Evolutionary conservation across 2,113 vertebrate species (phyloP).

Genomic region (Hydropotes inermis): DNA sequence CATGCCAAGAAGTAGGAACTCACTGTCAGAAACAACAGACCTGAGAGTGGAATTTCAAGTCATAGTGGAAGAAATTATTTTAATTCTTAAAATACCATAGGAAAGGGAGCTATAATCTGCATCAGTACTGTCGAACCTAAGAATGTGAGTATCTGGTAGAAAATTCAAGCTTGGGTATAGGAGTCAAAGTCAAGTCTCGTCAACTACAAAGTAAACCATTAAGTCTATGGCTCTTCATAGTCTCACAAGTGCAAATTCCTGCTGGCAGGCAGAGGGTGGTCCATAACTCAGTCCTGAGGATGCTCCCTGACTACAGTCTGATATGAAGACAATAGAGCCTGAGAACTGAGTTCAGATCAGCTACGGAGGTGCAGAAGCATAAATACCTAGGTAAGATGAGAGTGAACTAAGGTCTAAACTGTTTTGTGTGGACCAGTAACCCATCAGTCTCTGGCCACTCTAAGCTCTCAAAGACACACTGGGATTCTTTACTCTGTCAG

Average conservation of each 20-base stretch:
- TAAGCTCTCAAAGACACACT: neutral
- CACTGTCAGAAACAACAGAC: neutral
- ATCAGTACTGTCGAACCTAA: neutral
- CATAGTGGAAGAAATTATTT: neutral
- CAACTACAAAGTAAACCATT: neutral
- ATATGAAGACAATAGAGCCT: neutral
- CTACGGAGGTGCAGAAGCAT: neutral
- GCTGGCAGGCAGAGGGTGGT: neutral
- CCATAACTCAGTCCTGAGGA: neutral
- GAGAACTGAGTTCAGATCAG: neutral
- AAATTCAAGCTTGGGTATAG: conserved; percentile 23
- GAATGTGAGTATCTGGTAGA: neutral
- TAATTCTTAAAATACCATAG: neutral
- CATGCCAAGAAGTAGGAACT: neutral
- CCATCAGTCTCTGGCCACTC: neutral
- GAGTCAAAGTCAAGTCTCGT: neutral
- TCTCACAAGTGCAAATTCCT: neutral
- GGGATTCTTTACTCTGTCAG: neutral
- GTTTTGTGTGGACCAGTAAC: neutral
- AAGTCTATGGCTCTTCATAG: neutral
- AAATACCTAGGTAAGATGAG: neutral
- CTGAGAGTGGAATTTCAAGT: neutral
- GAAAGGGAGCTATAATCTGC: neutral
- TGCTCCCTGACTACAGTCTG: neutral
- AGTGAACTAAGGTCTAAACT: neutral